phyloP scores from a whole-genome alignment of 2,888 invertebrate species.

The Serrognathus titanus region DNA sequence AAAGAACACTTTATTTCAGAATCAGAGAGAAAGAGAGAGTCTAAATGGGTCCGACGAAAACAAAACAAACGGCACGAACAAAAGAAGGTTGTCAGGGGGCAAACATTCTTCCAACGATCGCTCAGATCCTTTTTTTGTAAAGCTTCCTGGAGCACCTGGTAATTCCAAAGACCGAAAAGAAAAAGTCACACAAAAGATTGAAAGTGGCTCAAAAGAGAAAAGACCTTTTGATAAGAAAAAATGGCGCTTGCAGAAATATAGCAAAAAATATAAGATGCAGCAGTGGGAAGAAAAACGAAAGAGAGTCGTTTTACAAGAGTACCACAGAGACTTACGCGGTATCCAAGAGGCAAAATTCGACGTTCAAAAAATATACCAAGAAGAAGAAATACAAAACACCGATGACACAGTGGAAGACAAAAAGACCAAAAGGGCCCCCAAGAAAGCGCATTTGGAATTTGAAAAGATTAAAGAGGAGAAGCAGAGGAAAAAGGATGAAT shows the following conservation, averaged over 20 bases:
- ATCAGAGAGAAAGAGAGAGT: slow-evolving; percentile 11
- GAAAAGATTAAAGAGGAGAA: slow-evolving; percentile 57
- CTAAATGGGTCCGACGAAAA: slow-evolving; percentile 17
- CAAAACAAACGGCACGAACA: slow-evolving; percentile 7
- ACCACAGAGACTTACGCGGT: slow-evolving; percentile 55
- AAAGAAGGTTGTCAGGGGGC: slow-evolving; percentile 5
- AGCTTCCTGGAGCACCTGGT: not conserved
- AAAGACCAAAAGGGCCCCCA: slow-evolving; percentile 42
- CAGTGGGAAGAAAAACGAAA: slow-evolving; percentile 67
- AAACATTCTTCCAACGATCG: not conserved
- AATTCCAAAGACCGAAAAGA: not conserved
- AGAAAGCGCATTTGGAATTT: slow-evolving; percentile 56
- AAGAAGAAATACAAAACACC: slow-evolving; percentile 28
- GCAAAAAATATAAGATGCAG: slow-evolving; percentile 65
- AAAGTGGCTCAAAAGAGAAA: slow-evolving; percentile 36
- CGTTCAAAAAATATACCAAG: slow-evolving; percentile 53
- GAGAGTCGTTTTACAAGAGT: slow-evolving; percentile 55
- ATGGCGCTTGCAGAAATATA: slow-evolving; percentile 65
- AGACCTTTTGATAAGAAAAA: slow-evolving; percentile 66
- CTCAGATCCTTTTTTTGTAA: slow-evolving; percentile 3
- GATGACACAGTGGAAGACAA: slow-evolving; percentile 21
- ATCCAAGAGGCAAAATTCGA: slow-evolving; percentile 47
- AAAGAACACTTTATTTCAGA: slow-evolving; percentile 34
- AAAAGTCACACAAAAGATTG: not conserved
- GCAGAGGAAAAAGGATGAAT: slow-evolving; percentile 51